These are phyloP conservation scores for Chrysopilus asiliformis DNA, from an alignment of 2,888 invertebrate species.

Conservation along the genomic window DNA sequence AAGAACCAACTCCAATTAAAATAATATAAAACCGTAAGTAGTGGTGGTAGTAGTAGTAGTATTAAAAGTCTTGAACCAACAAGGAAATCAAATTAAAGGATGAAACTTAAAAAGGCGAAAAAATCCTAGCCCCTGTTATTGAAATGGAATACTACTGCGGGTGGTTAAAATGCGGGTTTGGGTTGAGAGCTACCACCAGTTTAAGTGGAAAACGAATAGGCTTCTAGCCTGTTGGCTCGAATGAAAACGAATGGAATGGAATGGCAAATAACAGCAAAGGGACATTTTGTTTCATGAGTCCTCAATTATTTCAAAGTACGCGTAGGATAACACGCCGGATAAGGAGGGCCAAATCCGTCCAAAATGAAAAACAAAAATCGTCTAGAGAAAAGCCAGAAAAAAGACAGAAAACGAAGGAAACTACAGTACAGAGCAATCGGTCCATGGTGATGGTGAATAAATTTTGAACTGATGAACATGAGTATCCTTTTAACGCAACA, in stretches of 20 bases:
- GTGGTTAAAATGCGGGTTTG: too few species aligned
- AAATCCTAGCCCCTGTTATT: too few species aligned
- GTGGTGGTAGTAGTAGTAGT: too few species aligned
- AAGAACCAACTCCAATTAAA: conserved; percentile 14
- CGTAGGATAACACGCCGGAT: conserved; percentile 3
- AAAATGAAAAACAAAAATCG: conserved; percentile 7
- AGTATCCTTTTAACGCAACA: conserved; percentile 17
- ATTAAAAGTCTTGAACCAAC: too few species aligned
- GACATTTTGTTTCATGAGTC: conserved; percentile 10
- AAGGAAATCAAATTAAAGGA: too few species aligned
- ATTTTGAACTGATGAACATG: conserved; percentile 15
- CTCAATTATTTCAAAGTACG: conserved; percentile 13
- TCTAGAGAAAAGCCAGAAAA: background rate
- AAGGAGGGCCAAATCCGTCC: conserved; percentile 3
- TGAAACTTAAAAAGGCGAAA: too few species aligned
- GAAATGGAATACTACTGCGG: too few species aligned
- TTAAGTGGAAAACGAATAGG: too few species aligned
- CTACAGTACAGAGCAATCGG: too few species aligned
- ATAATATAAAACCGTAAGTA: conserved; percentile 14
- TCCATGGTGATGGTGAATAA: conserved; percentile 7
- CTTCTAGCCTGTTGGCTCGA: too few species aligned
- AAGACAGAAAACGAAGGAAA: background rate
- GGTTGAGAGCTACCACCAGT: too few species aligned
- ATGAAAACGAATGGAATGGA: too few species aligned
- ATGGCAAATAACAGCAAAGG: conserved; percentile 1